These are phyloP conservation scores for Tipula lateralis DNA, from an alignment of 2,888 invertebrate species.

Conservation along the genomic window DNA sequence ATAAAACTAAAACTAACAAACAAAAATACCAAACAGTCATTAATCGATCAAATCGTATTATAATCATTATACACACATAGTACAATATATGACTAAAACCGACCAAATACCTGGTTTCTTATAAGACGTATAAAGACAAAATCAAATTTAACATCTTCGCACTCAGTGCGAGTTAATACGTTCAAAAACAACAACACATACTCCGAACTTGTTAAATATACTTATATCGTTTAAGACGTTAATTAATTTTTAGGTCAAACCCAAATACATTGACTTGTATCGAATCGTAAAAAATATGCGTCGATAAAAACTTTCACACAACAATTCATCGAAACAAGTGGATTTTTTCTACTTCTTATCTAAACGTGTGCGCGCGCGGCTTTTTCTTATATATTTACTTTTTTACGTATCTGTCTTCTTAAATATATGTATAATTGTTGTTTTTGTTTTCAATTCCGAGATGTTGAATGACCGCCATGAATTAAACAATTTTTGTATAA, in stretches of 20 bases:
- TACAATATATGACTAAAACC: neutral
- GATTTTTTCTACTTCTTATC: neutral
- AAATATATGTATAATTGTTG: neutral
- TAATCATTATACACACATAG: too few relatives aligned
- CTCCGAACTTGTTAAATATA: neutral
- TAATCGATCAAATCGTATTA: neutral
- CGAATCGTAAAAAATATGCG: neutral
- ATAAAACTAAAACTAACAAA: neutral
- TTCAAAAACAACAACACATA: neutral
- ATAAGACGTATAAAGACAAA: neutral
- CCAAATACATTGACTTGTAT: neutral
- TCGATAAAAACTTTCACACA: neutral
- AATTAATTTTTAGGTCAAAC: neutral
- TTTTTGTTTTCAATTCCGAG: neutral
- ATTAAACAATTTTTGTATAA: neutral
- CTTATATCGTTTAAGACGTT: neutral
- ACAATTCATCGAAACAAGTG: neutral
- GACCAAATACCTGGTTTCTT: neutral
- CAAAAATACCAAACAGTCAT: neutral
- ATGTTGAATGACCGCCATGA: conserved; percentile 24
- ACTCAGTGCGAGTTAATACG: neutral
- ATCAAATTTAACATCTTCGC: neutral
- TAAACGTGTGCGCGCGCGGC: neutral
- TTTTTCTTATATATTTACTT: neutral
- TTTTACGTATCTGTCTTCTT: neutral